phyloP scores from a whole-genome alignment of 1,140 invertebrate species.

The Ostrea edulis region DNA sequence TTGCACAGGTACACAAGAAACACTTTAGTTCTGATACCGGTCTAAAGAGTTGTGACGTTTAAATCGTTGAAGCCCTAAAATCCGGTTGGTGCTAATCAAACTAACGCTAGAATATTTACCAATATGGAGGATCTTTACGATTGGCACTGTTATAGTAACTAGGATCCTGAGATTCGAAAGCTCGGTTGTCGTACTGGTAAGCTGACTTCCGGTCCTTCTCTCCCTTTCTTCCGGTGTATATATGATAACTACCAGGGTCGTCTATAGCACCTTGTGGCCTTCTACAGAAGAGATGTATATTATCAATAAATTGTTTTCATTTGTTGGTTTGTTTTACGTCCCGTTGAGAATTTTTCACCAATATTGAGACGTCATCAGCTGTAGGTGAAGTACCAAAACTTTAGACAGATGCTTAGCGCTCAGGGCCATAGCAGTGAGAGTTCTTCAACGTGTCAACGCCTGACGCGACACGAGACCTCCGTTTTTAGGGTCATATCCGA shows the following conservation, averaged over 20 bases:
- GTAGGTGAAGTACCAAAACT: no score
- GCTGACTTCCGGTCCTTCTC: neutral
- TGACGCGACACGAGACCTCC: no score
- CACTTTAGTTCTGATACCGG: no score
- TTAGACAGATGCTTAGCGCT: no score
- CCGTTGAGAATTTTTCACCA: no score
- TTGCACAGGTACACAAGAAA: no score
- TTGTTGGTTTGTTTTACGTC: no score
- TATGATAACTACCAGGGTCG: neutral
- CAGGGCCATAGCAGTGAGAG: no score
- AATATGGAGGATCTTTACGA: constrained; percentile 15
- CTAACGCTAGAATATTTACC: neutral
- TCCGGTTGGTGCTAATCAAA: neutral
- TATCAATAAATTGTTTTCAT: neutral
- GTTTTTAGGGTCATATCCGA: no score
- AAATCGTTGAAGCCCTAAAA: neutral
- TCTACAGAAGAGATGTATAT: neutral
- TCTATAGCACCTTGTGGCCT: constrained; percentile 12
- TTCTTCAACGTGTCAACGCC: no score
- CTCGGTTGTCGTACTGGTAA: constrained; percentile 13
- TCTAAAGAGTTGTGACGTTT: no score
- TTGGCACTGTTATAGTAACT: neutral
- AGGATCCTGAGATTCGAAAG: constrained; percentile 24
- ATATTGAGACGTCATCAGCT: no score
- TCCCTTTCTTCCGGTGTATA: constrained; percentile 8